Percentiles rank a stretch among this genome's conserved stretches.
These are phyloP conservation scores for Drosophila tristis DNA, from an alignment of 1,140 invertebrate species.

Conservation along the genomic window DNA sequence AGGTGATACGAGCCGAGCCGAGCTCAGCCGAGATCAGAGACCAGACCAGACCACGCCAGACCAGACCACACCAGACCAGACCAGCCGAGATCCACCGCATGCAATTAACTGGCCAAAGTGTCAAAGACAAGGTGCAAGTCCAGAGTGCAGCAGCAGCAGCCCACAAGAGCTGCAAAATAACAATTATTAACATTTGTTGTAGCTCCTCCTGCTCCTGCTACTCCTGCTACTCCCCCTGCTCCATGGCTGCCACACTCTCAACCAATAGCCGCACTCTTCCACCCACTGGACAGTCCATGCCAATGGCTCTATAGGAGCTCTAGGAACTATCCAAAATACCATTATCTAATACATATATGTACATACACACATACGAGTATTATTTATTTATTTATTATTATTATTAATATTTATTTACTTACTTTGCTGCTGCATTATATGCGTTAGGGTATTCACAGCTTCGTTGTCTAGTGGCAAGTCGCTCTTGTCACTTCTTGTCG, in stretches of 20 bases:
- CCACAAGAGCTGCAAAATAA: slow-evolving; percentile 57
- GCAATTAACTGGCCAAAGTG: slow-evolving; percentile 43
- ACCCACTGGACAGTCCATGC: not conserved
- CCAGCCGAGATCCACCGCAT: not conserved
- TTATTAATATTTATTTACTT: too few relatives aligned
- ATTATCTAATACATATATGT: too few relatives aligned
- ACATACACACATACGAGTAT: too few relatives aligned
- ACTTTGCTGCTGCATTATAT: too few relatives aligned
- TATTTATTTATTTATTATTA: too few relatives aligned
- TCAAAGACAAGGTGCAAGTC: slow-evolving; percentile 37
- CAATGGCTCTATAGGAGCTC: too few relatives aligned
- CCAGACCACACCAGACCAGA: too few relatives aligned
- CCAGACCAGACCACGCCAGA: too few relatives aligned
- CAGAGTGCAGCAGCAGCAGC: slow-evolving; percentile 15
- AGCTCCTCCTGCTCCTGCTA: not conserved
- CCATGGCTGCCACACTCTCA: not conserved
- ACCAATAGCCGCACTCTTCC: not conserved
- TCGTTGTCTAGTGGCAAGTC: too few relatives aligned
- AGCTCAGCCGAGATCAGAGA: not conserved
- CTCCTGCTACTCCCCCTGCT: not conserved
- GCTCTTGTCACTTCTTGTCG: too few relatives aligned
- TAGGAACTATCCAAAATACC: too few relatives aligned
- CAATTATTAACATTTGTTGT: slow-evolving; percentile 66
- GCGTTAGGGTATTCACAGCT: too few relatives aligned
- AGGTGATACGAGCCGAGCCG: slow-evolving; percentile 37